Conservation (phyloP, 2,888 invertebrate genomes). For the Alloplasta piceator region DNA sequence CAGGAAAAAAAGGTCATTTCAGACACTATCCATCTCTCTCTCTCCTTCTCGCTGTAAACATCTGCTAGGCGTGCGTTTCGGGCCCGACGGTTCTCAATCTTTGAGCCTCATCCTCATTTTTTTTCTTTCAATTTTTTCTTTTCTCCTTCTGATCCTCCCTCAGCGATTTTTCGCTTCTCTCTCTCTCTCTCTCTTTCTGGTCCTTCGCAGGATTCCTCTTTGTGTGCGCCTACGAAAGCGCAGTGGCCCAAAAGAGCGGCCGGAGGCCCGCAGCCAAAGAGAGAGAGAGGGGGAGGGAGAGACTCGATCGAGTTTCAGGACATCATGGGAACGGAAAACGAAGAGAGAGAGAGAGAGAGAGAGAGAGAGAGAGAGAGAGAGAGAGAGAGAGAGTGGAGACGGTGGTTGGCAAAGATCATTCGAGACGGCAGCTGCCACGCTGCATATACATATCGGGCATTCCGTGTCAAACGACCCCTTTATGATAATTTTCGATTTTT, state of each 20-base stretch:
- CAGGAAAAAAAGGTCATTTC: slow-evolving; percentile 52
- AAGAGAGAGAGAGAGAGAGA: slow-evolving; percentile 38
- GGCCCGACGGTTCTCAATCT: slow-evolving; percentile 74
- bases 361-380: too few relatives aligned
- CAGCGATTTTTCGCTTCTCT: slow-evolving; percentile 22
- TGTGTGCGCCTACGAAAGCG: neutral
- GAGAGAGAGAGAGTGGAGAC: too few relatives aligned
- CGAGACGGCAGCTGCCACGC: slow-evolving; percentile 61
- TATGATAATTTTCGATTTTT: neutral
- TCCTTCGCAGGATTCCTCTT: slow-evolving; percentile 22
- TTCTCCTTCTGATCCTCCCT: slow-evolving; percentile 38
- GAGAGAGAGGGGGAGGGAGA: slow-evolving; percentile 55
- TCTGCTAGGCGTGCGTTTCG: slow-evolving; percentile 78
- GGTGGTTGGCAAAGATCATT: slow-evolving; percentile 47
- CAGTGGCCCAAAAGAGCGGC: neutral
- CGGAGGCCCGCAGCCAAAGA: neutral
- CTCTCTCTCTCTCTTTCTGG: slow-evolving; percentile 32
- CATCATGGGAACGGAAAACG: slow-evolving; percentile 80
- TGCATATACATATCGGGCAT: neutral
- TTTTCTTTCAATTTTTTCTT: slow-evolving; percentile 12
- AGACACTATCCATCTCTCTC: slow-evolving; percentile 54
- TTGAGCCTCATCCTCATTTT: slow-evolving; percentile 21
- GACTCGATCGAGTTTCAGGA: slow-evolving; percentile 80
- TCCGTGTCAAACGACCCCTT: neutral
- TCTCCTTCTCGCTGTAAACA: slow-evolving; percentile 75